Conservation (phyloP, 2,888 invertebrate species). For the Eristalinus aeneus region DNA sequence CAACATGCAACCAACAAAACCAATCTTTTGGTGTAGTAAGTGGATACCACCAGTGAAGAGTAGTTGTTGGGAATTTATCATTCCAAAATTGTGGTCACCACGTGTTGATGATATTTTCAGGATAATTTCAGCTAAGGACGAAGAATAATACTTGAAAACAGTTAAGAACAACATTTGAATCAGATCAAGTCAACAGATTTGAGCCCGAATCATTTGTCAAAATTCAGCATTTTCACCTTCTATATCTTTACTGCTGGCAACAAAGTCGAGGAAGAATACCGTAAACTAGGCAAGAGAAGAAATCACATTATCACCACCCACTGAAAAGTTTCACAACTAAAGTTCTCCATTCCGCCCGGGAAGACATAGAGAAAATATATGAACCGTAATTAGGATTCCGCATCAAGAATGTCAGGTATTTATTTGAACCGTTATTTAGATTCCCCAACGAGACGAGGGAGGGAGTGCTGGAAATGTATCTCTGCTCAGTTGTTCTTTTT, state of each 20-base stretch:
- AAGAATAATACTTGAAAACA: too few relatives aligned
- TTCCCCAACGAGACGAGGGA: neutral
- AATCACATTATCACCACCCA: neutral
- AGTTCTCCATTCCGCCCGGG: neutral
- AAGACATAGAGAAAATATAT: slow-evolving; percentile 17
- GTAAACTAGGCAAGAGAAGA: neutral
- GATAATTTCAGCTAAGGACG: too few relatives aligned
- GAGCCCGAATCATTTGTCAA: too few relatives aligned
- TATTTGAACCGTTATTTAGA: slow-evolving; percentile 25
- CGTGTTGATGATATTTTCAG: too few relatives aligned
- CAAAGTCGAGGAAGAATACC: neutral
- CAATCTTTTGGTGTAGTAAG: too few relatives aligned
- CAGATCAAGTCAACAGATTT: too few relatives aligned
- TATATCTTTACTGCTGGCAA: neutral
- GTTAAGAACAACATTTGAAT: too few relatives aligned
- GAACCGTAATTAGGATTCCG: slow-evolving; percentile 38
- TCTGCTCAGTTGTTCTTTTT: neutral
- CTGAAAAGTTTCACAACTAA: neutral
- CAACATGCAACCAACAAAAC: neutral
- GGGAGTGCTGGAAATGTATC: slow-evolving; percentile 26
- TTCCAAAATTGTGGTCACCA: too few relatives aligned
- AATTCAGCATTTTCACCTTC: too few relatives aligned
- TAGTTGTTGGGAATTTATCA: too few relatives aligned
- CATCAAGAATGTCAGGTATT: slow-evolving; percentile 59
- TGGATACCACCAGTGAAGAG: neutral